Percentiles rank a stretch among this genome's conserved stretches.
phyloP scores from a whole-genome alignment of 2,888 invertebrate species.

The Sesia bembeciformis region DNA sequence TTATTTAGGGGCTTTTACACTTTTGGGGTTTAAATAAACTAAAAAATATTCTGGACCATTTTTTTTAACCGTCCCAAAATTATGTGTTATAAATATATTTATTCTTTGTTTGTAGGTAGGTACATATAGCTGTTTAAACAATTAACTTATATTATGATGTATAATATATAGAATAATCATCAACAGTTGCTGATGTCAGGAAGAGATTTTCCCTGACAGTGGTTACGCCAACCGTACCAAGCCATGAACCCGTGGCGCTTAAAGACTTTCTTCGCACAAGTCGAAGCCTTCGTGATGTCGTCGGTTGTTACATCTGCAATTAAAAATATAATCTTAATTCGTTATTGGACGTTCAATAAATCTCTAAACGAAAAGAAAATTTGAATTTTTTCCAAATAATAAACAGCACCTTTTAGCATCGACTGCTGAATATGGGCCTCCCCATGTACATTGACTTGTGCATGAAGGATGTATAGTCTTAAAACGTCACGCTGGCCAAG shows the following conservation, averaged over 20 bases:
- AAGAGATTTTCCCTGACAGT: conserved; percentile 16
- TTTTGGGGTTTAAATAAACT: no score
- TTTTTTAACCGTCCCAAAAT: no score
- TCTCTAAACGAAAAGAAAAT: not conserved
- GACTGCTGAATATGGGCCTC: no score
- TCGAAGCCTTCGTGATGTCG: conserved; percentile 25
- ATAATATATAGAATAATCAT: not conserved
- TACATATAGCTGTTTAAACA: no score
- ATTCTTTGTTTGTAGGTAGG: no score
- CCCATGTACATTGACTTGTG: no score
- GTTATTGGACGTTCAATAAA: not conserved
- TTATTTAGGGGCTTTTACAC: no score
- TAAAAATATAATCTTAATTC: not conserved
- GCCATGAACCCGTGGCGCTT: conserved; percentile 24
- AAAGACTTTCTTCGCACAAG: conserved; percentile 28
- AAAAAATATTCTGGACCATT: no score
- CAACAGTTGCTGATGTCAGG: not conserved
- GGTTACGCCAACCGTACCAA: conserved; percentile 32
- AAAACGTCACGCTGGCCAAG: no score
- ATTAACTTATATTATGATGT: no score
- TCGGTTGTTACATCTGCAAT: conserved; percentile 32
- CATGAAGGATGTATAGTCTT: no score
- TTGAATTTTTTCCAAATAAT: not conserved
- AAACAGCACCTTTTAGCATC: not conserved
- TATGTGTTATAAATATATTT: no score